A percentile compares a stretch with the other conserved stretches of the same genome.
These are phyloP conservation scores for Lemur catta DNA, from an alignment of 2,797 vertebrate genomes.

Conservation along the genomic window DNA sequence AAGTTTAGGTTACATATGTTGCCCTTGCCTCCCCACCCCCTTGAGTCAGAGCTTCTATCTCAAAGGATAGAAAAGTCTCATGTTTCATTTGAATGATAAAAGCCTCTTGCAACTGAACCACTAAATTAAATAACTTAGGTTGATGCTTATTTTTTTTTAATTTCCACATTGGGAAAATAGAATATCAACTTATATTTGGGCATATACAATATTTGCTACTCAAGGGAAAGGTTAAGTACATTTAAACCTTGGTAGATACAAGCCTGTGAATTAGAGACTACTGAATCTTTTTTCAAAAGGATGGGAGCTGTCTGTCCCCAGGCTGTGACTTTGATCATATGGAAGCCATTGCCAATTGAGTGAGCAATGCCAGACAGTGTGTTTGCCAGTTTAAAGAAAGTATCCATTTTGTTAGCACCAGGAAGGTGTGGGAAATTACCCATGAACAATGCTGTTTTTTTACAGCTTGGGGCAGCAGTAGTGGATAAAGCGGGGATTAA, in stretches of 20 bases:
- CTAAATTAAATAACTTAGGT: neutral
- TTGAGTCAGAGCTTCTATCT: too few relatives aligned
- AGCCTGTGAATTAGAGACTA: neutral
- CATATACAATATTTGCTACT: neutral
- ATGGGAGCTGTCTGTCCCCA: neutral
- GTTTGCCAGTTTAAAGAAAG: conserved; percentile 63
- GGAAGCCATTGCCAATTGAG: neutral
- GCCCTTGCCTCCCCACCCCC: too few relatives aligned
- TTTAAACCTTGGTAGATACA: neutral
- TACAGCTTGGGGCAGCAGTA: conserved; percentile 17
- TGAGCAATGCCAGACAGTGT: neutral
- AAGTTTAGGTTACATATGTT: too few relatives aligned
- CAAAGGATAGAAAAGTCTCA: neutral
- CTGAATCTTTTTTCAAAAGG: neutral
- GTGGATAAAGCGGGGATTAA: neutral
- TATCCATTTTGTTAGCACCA: conserved; percentile 62
- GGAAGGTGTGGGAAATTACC: conserved; percentile 61
- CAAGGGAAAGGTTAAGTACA: neutral
- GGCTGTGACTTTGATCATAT: neutral
- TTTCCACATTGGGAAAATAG: neutral
- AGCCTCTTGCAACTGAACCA: neutral
- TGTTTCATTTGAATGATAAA: neutral
- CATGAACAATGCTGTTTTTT: conserved; percentile 50
- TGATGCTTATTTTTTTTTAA: neutral
- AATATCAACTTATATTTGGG: conserved; percentile 4